Base-by-base conservation (phyloP, 2,797 vertebrate genomes). In the Avahi laniger region DNA sequence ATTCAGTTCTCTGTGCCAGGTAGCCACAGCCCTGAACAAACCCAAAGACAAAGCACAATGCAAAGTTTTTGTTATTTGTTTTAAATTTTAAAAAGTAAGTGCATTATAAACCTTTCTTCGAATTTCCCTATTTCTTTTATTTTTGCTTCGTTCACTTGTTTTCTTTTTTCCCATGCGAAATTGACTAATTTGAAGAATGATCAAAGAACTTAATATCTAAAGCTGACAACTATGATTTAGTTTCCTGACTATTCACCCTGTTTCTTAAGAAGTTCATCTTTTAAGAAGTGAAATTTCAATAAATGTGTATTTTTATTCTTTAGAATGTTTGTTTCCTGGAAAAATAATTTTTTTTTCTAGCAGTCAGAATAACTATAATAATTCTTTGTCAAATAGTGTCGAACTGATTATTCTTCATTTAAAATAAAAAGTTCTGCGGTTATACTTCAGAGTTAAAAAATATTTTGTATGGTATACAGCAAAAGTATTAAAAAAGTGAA, bases 201-300 rank as follows among this genome's bases (percentile, higher is more conserved):
- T 73, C 59, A 81, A 92, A 76, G 30, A 86, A 48, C 2, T 63
- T 43, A 24, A n/a, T 83, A 79, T 75, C 73, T 28, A 43, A 69
- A 73, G 12, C 35, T 78, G 70, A 78, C n/a, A 50, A n/a, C 38
- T 46, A 28, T 35, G 3, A 24, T 86, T 18, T 28, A 22, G 17
- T 73, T 94, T 80, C 35, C 38, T 89, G 61, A 89, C 52, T 94
- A 78, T 24, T 65, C 43, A 75, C 92, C 70, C 48, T 73, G 30
- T 90, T 92, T 84, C 61, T 72, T 93, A 87, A 75, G 43, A 95
- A 92, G 33, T 88, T 87, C 46, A 67, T 89, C 28, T 96, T 89
- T 88, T 67, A 91, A 90, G 65, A 81, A 69, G 4, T 52, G 8
- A 94, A 94, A 75, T 88, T 63, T n/a, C 67, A 90, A 93, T 69